Evolutionary conservation across 2,888 invertebrate genomes (phyloP).

Genomic region (Drosophila pullipes): DNA sequence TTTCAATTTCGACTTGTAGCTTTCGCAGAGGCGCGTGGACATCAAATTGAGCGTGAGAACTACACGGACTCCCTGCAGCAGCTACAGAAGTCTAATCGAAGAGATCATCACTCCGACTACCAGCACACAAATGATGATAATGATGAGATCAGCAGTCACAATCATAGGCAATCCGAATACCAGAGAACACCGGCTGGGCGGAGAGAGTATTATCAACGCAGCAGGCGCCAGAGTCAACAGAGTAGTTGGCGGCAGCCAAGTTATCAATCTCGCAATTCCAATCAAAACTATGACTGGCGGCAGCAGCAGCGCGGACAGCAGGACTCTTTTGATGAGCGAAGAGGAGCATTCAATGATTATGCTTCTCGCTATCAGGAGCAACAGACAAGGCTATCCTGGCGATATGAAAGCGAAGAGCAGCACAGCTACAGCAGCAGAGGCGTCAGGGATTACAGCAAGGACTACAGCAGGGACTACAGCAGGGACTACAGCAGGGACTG

Average conservation of each 20-base stretch:
- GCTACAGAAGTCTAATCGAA: background rate
- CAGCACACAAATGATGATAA: too few relatives aligned
- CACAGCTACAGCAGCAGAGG: background rate
- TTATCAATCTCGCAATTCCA: too few relatives aligned
- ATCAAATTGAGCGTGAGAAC: conserved; percentile 88
- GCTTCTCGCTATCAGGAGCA: background rate
- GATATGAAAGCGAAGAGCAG: too few relatives aligned
- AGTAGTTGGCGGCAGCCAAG: too few relatives aligned
- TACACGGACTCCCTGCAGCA: conserved; percentile 83
- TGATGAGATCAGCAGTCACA: too few relatives aligned
- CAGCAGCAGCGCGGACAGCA: background rate
- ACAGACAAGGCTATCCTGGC: background rate
- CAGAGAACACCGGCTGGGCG: too few relatives aligned
- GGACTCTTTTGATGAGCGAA: background rate
- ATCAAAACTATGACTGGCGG: background rate
- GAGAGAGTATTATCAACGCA: too few relatives aligned
- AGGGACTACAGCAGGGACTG: background rate
- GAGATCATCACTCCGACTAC: background rate
- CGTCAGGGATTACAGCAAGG: background rate
- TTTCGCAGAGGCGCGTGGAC: conserved; percentile 89
- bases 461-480: background rate
- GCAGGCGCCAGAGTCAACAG: too few relatives aligned
- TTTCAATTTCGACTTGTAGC: conserved; percentile 84
- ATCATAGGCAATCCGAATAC: too few relatives aligned
- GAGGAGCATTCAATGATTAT: background rate